These are phyloP conservation scores for Chelonus insularis DNA, from an alignment of 1,140 invertebrate genomes.

Conservation along the genomic window DNA sequence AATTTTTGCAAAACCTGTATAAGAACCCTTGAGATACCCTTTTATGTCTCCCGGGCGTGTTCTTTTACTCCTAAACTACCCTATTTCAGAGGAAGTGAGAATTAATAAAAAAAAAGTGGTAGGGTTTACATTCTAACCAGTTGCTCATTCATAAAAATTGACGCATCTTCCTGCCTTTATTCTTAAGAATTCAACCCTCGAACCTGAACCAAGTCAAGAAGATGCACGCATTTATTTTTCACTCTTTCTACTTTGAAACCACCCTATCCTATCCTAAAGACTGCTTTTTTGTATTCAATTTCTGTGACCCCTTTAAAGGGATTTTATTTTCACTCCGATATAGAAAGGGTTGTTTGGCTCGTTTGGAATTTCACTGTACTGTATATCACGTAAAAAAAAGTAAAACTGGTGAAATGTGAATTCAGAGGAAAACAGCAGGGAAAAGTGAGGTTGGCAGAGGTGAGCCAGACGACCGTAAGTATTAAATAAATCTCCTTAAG, in stretches of 20 bases:
- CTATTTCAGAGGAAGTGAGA: not conserved
- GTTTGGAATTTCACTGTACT: not conserved
- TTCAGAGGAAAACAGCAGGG: conserved; percentile 15
- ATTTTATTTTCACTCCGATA: conserved; percentile 9
- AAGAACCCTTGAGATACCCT: not conserved
- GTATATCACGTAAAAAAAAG: conserved; percentile 12
- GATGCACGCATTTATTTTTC: conserved; percentile 3
- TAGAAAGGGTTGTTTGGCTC: not conserved
- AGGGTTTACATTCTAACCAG: not conserved
- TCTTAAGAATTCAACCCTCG: conserved; percentile 40
- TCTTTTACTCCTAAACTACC: conserved; percentile 38
- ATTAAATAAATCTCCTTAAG: conserved; percentile 57
- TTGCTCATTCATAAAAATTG: conserved; percentile 45
- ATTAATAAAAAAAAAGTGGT: not conserved
- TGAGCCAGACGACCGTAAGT: conserved; percentile 50
- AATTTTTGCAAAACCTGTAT: conserved; percentile 40
- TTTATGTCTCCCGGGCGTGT: conserved; percentile 21
- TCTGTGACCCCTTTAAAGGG: not conserved
- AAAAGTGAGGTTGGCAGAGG: conserved; percentile 40
- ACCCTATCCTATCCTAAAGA: not conserved
- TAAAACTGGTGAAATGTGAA: conserved; percentile 8
- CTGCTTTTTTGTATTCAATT: not conserved
- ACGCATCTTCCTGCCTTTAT: conserved; percentile 36
- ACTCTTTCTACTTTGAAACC: not conserved
- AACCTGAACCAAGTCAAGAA: conserved; percentile 25